A percentile compares a stretch with the other conserved stretches of the same genome.
Evolutionary conservation across 2,113 vertebrate genomes (phyloP).

Genomic region (Mus spicilegus): DNA sequence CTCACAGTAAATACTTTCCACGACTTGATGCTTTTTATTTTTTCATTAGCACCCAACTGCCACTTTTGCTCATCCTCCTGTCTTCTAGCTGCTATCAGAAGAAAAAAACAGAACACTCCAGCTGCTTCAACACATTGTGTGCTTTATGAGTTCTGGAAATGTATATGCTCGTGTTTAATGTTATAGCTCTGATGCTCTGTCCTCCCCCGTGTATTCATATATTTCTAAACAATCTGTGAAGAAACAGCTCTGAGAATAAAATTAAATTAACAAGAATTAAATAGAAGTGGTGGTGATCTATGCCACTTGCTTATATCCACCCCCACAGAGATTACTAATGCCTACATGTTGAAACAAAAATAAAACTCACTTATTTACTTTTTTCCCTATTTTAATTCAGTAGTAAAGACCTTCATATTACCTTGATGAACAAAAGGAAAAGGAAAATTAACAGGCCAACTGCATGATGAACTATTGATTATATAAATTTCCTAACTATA

Average conservation of each 20-base stretch:
- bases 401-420: slow-evolving; percentile 19
- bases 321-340: slow-evolving; percentile 39
- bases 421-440: not conserved
- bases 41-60: slow-evolving; percentile 36
- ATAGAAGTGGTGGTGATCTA: slow-evolving; percentile 55
- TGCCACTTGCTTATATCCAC: slow-evolving; percentile 6
- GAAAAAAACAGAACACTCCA: slow-evolving; percentile 49
- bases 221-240: slow-evolving; percentile 72
- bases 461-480: not conserved
- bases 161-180: slow-evolving; percentile 11
- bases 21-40: slow-evolving; percentile 30
- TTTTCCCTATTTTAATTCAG: not conserved
- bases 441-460: not conserved
- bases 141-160: slow-evolving; percentile 26
- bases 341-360: slow-evolving; percentile 8
- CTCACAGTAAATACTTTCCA: slow-evolving; percentile 55
- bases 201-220: slow-evolving; percentile 24
- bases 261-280: slow-evolving; percentile 64
- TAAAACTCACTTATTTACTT: not conserved
- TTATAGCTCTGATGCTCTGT: not conserved
- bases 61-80: slow-evolving; percentile 43
- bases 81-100: slow-evolving; percentile 32
- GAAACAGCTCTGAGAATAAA: slow-evolving; percentile 60
- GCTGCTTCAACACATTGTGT: slow-evolving; percentile 51
- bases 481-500: not conserved